Percentiles rank a stretch among this genome's conserved stretches.
Evolutionary conservation across 1,140 invertebrate genomes (phyloP).

Genomic region (Neodiprion virginianus): DNA sequence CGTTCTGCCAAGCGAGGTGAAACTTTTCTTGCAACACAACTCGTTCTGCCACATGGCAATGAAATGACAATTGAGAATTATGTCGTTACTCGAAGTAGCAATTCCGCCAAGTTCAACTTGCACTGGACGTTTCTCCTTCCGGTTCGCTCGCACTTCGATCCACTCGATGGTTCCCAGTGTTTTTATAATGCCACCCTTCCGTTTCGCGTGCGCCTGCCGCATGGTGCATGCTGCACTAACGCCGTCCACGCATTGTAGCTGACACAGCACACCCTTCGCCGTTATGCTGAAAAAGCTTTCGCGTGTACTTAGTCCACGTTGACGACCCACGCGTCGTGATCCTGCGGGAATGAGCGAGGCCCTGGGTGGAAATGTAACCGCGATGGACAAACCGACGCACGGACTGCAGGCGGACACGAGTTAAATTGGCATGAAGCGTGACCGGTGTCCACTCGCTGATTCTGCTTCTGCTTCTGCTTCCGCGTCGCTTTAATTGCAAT

Average conservation of each 20-base stretch:
- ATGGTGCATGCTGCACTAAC: neutral
- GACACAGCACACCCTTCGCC: neutral
- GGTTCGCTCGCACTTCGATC: conserved; percentile 35
- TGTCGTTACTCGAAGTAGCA: neutral
- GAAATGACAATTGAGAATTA: neutral
- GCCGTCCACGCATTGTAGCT: too few species aligned
- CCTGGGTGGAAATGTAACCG: neutral
- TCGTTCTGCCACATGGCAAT: conserved; percentile 4
- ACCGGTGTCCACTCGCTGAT: conserved; percentile 49
- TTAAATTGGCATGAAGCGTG: conserved; percentile 60
- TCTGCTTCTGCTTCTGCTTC: conserved; percentile 37
- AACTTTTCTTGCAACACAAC: neutral
- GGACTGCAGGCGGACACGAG: conserved; percentile 24
- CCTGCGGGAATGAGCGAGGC: neutral
- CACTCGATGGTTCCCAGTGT: conserved; percentile 26
- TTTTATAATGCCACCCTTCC: conserved; percentile 15
- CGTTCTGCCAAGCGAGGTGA: neutral
- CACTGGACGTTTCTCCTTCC: conserved; percentile 39
- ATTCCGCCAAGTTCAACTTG: neutral
- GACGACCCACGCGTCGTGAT: neutral
- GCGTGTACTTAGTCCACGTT: neutral
- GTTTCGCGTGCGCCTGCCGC: conserved; percentile 16
- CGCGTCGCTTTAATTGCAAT: conserved; percentile 56
- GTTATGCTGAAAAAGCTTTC: conserved; percentile 6
- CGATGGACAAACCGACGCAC: conserved; percentile 1